Evolutionary conservation across 1,140 invertebrate species (phyloP).

Genomic region (Phymorhynchus buccinoides): DNA sequence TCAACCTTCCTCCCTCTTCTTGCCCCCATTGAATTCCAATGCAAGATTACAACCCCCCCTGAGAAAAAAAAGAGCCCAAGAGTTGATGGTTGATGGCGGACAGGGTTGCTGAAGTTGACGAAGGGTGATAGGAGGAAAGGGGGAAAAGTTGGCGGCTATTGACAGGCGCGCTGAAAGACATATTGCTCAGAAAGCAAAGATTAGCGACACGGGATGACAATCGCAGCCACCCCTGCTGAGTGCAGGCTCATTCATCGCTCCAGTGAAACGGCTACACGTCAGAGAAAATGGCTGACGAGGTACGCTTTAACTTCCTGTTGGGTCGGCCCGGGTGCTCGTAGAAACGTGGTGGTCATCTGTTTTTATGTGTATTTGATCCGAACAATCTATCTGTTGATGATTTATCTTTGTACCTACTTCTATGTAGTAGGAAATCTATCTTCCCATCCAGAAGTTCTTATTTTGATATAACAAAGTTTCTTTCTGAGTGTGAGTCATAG

Average conservation of each 20-base stretch:
- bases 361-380: background rate
- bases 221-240: background rate
- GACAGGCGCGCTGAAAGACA: conserved; percentile 38
- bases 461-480: too few relatives aligned
- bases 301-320: background rate
- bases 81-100: conserved; percentile 22
- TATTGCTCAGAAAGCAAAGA: conserved; percentile 42
- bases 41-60: conserved; percentile 42
- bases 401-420: too few relatives aligned
- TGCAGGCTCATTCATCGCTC: conserved; percentile 33
- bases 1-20: background rate
- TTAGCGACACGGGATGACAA: conserved; percentile 34
- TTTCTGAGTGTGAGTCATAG: too few relatives aligned
- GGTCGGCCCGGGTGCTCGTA: background rate
- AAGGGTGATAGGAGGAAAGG: background rate
- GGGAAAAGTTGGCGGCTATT: conserved; percentile 1
- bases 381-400: background rate
- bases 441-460: too few relatives aligned
- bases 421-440: too few relatives aligned
- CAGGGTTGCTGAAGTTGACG: background rate
- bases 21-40: conserved; percentile 38
- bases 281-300: background rate
- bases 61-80: conserved; percentile 30
- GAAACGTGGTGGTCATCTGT: background rate
- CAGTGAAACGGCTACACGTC: conserved; percentile 22